Conservation (phyloP, 2,113 vertebrate genomes). For the Chamaetylas fuelleborni region DNA sequence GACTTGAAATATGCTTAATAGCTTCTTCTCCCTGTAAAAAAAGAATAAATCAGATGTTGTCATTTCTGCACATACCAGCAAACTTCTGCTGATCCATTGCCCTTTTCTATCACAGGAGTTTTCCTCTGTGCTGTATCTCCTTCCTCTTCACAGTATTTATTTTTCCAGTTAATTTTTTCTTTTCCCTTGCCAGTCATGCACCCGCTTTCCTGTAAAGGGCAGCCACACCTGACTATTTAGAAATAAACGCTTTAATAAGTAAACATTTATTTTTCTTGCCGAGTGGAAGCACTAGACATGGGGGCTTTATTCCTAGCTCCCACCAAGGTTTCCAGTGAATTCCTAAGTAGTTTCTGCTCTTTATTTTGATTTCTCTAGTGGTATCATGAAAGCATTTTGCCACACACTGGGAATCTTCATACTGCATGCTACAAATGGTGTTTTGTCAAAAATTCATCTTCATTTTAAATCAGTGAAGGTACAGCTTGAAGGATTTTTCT, state of each 20-base stretch:
- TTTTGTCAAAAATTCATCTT: neutral
- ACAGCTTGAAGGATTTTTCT: neutral
- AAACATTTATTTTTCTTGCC: slow-evolving; percentile 35
- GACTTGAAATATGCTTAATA: slow-evolving; percentile 13
- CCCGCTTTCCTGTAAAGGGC: slow-evolving; percentile 25
- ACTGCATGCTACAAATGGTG: neutral
- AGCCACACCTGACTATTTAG: slow-evolving; percentile 33
- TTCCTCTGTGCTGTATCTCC: slow-evolving; percentile 13
- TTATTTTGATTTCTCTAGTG: neutral
- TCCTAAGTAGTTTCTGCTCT: neutral
- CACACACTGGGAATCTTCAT: neutral
- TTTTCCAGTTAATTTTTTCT: slow-evolving; percentile 24
- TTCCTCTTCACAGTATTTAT: slow-evolving; percentile 28
- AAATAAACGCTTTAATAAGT: neutral
- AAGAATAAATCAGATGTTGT: neutral
- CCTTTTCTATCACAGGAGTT: slow-evolving; percentile 40
- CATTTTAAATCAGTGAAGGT: neutral
- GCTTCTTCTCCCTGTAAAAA: neutral
- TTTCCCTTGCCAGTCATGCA: neutral
- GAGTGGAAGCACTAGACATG: neutral
- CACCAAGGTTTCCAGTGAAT: neutral
- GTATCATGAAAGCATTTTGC: neutral
- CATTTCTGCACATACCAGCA: slow-evolving; percentile 30
- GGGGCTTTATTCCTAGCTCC: neutral
- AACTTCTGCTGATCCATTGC: slow-evolving; percentile 17